Conservation (phyloP, 1,140 invertebrate genomes). For the Gonatopus flavifemur region DNA sequence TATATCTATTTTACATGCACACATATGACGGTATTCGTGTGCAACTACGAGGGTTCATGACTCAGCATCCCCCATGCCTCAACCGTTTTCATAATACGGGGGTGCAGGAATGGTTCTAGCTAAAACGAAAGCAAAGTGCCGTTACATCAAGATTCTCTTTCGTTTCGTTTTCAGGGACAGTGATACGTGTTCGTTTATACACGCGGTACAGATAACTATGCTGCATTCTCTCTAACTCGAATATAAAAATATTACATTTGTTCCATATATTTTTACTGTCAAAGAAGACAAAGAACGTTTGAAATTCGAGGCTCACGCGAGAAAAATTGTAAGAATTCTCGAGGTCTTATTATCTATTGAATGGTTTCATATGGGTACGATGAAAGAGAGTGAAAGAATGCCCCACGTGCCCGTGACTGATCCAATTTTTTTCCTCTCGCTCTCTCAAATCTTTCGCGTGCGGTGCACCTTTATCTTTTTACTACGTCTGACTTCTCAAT, state of each 20-base stretch:
- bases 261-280: no score
- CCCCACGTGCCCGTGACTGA: constrained; percentile 49
- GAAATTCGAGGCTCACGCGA: no score
- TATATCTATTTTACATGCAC: no score
- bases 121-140: constrained; percentile 7
- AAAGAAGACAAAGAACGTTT: no score
- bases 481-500: constrained; percentile 35
- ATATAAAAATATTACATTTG: no score
- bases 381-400: constrained; percentile 6
- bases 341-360: no score
- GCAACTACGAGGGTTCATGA: constrained; percentile 33
- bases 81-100: constrained; percentile 5
- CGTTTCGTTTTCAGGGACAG: constrained; percentile 15
- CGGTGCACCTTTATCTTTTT: background rate
- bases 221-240: no score
- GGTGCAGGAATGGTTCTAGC: constrained; percentile 4
- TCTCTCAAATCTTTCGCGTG: background rate
- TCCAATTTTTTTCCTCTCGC: constrained; percentile 33
- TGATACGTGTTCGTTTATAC: no score
- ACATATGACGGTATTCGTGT: constrained; percentile 27
- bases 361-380: no score
- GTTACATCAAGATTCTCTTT: constrained; percentile 18
- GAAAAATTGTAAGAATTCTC: no score
- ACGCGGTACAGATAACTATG: no score
- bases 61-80: constrained; percentile 44